phyloP scores from a whole-genome alignment of 2,888 invertebrate species.

The Nematopogon swammerdamellus region DNA sequence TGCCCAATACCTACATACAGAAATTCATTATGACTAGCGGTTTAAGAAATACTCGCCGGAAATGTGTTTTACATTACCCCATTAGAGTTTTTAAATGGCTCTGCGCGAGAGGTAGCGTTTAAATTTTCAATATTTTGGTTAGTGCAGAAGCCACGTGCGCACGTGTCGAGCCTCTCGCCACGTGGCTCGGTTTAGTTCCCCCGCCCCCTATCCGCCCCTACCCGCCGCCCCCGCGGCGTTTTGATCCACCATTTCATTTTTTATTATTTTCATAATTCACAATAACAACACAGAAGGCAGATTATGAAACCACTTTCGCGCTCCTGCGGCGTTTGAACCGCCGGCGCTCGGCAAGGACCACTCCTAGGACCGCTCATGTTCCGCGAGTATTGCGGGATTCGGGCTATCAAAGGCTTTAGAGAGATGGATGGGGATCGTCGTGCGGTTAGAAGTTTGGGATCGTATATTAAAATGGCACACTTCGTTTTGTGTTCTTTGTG shows the following conservation, averaged over 20 bases:
- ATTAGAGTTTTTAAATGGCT: not conserved
- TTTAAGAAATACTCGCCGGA: no score
- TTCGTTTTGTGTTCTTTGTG: not conserved
- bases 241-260: slow-evolving; percentile 28
- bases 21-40: no score
- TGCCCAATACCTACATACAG: no score
- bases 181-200: slow-evolving; percentile 47
- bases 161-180: slow-evolving; percentile 43
- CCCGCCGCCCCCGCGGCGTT: slow-evolving; percentile 14
- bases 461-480: not conserved
- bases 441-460: not conserved
- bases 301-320: slow-evolving; percentile 45
- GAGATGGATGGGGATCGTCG: slow-evolving; percentile 24
- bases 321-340: slow-evolving; percentile 19
- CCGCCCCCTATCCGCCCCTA: slow-evolving; percentile 15
- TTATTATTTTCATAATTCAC: slow-evolving; percentile 57
- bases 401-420: slow-evolving; percentile 52
- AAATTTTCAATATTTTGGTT: slow-evolving; percentile 53
- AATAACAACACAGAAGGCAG: slow-evolving; percentile 52
- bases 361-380: slow-evolving; percentile 46
- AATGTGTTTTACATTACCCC: not conserved
- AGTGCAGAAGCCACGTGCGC: slow-evolving; percentile 18
- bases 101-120: slow-evolving; percentile 25
- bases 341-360: slow-evolving; percentile 47
- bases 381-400: slow-evolving; percentile 50